These are phyloP conservation scores for Ascaphus truei DNA, from an alignment of 2,113 vertebrate genomes.

Conservation along the genomic window DNA sequence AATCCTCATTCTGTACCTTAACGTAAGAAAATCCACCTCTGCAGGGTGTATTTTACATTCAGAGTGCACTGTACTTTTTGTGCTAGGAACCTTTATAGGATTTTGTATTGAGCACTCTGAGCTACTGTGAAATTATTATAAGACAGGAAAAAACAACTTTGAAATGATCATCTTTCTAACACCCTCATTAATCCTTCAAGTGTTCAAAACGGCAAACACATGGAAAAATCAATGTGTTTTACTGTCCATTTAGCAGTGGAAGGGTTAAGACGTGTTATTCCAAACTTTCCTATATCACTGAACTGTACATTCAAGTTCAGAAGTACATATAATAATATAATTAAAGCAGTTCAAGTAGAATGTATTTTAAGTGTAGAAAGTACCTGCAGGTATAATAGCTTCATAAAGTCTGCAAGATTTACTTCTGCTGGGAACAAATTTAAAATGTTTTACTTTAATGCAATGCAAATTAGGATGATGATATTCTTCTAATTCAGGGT, in stretches of 20 bases:
- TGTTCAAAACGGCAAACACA: too few relatives aligned
- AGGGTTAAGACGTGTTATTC: neutral
- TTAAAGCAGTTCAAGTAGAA: conserved; percentile 75
- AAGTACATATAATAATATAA: conserved; percentile 77
- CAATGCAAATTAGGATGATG: conserved; percentile 70
- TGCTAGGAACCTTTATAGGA: too few relatives aligned
- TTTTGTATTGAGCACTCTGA: too few relatives aligned
- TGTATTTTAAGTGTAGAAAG: conserved; percentile 75
- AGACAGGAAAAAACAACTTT: too few relatives aligned
- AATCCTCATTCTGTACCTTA: too few relatives aligned
- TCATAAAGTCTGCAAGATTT: conserved; percentile 81
- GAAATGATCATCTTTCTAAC: too few relatives aligned
- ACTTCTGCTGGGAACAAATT: conserved; percentile 76
- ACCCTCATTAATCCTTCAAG: too few relatives aligned
- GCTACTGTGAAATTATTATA: too few relatives aligned
- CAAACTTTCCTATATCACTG: conserved; percentile 53
- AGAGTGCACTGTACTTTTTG: too few relatives aligned
- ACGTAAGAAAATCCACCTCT: too few relatives aligned
- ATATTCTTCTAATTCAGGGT: conserved; percentile 56
- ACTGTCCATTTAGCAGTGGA: neutral
- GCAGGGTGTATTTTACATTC: too few relatives aligned
- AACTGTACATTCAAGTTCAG: conserved; percentile 64
- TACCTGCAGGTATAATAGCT: conserved; percentile 77
- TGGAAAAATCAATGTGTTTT: too few relatives aligned
- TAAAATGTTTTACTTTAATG: conserved; percentile 77